These are phyloP conservation scores for Phasianus colchicus DNA, from an alignment of 2,113 vertebrate species.

Conservation along the genomic window DNA sequence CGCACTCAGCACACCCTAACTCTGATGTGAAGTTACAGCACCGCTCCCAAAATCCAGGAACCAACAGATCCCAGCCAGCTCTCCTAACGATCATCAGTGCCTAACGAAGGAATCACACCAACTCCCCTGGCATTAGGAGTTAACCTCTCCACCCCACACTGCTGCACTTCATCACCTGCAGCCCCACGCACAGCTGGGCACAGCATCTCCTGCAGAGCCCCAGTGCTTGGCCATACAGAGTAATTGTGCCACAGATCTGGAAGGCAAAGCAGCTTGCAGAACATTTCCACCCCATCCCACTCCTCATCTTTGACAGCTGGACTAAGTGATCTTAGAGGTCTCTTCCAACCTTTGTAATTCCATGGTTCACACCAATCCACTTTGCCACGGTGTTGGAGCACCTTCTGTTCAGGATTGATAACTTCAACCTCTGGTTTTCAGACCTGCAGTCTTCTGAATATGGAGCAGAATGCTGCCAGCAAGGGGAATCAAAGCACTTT, in stretches of 20 bases:
- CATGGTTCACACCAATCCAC: no score
- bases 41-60: neutral
- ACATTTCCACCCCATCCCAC: neutral
- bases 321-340: no score
- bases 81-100: conserved; percentile 7
- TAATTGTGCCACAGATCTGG: neutral
- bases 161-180: neutral
- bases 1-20: fast-evolving
- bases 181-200: neutral
- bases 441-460: neutral
- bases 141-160: conserved; percentile 7
- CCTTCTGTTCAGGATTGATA: neutral
- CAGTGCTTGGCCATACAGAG: neutral
- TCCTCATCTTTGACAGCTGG: neutral
- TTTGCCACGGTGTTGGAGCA: fast-evolving
- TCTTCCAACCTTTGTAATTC: no score
- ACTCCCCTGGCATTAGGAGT: neutral
- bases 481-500: neutral
- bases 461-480: neutral
- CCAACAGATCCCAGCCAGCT: neutral
- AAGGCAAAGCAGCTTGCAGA: neutral
- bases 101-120: conserved; percentile 27
- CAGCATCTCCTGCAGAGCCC: neutral
- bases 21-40: neutral
- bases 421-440: neutral